phyloP scores from a whole-genome alignment of 1,140 invertebrate species.

The Oedothorax gibbosus region DNA sequence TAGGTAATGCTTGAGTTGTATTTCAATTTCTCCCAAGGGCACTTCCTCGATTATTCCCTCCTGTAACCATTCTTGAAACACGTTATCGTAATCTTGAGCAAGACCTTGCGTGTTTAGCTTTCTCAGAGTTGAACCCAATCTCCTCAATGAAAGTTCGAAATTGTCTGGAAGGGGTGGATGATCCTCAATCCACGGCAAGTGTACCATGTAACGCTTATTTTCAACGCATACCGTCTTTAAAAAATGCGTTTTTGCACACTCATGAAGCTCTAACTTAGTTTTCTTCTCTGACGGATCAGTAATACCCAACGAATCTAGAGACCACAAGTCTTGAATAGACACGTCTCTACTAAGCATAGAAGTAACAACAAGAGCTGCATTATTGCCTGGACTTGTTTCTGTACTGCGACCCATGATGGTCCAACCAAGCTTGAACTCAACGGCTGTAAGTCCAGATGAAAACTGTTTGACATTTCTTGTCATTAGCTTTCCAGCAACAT shows the following conservation, averaged over 20 bases:
- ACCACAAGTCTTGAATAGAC: neutral
- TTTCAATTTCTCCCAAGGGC: neutral
- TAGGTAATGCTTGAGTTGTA: neutral
- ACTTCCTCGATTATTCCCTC: neutral
- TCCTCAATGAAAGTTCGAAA: neutral
- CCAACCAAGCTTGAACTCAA: conserved; percentile 1
- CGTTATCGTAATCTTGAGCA: neutral
- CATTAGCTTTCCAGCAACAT: neutral
- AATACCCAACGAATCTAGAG: neutral
- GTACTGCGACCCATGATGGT: neutral
- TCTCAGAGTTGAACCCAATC: neutral
- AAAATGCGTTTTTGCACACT: neutral
- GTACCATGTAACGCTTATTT: neutral
- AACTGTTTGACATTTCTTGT: neutral
- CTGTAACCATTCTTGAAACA: neutral
- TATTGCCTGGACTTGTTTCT: neutral
- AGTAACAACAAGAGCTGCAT: neutral
- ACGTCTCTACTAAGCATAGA: neutral
- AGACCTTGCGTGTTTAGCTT: neutral
- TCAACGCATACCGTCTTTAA: too few species aligned
- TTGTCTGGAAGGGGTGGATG: neutral
- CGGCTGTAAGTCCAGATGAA: neutral
- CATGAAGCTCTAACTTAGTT: neutral
- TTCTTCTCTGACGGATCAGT: neutral
- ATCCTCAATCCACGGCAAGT: neutral